phyloP scores from a whole-genome alignment of 2,797 vertebrate genomes.

The Peromyscus eremicus region DNA sequence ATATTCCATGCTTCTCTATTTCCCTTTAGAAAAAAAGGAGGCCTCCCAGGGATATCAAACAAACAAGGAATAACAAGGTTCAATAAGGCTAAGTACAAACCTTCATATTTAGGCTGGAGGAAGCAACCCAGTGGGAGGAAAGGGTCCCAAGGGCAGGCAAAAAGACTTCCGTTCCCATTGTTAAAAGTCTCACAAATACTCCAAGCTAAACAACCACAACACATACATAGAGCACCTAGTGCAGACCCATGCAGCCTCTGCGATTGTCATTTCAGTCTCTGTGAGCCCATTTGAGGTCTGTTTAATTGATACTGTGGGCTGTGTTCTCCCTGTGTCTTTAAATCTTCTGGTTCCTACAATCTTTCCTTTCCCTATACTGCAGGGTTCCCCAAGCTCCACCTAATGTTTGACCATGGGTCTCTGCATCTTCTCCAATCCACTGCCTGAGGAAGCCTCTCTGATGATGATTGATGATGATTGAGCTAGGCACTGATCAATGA shows the following conservation, averaged over 20 bases:
- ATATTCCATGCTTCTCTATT: background rate
- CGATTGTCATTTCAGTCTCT: background rate
- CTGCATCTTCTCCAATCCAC: background rate
- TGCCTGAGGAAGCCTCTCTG: background rate
- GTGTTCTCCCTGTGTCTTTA: background rate
- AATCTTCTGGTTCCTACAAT: background rate
- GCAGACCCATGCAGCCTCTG: background rate
- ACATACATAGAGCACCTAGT: too few species aligned
- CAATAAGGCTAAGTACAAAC: background rate
- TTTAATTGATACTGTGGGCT: background rate
- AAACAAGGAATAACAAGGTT: background rate
- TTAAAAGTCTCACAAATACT: background rate
- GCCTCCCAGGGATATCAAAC: background rate
- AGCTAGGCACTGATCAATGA: background rate
- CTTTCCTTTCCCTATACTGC: background rate
- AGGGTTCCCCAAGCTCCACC: background rate
- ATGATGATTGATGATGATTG: background rate
- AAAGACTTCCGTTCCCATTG: background rate
- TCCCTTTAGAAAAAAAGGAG: background rate
- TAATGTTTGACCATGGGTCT: background rate
- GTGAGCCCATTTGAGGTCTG: background rate
- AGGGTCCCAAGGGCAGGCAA: background rate
- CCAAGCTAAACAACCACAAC: background rate
- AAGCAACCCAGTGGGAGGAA: background rate
- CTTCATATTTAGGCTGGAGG: background rate